A percentile compares a stretch with the other conserved stretches of the same genome.
phyloP scores from a whole-genome alignment of 2,113 vertebrate species.

The Chiloscyllium plagiosum region DNA sequence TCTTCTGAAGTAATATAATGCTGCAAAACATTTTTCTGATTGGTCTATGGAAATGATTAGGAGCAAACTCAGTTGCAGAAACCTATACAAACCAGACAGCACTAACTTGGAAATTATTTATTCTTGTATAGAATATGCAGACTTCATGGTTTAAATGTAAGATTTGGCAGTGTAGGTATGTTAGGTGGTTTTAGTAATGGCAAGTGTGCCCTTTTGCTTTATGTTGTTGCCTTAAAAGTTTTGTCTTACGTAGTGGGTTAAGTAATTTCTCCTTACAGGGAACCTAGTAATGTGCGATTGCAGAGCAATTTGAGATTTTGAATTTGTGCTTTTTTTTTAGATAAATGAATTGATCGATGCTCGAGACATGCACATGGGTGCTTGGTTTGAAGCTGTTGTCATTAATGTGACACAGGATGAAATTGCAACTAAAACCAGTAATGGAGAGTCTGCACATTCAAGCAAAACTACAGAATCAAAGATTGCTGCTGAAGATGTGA shows the following conservation, averaged over 20 bases:
- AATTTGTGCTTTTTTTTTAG: conserved; percentile 48
- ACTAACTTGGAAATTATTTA: neutral
- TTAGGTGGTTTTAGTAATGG: neutral
- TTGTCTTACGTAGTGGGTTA: neutral
- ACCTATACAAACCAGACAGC: neutral
- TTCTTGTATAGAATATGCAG: neutral
- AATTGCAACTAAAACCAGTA: conserved; percentile 9
- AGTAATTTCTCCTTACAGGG: neutral
- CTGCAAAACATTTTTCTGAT: neutral
- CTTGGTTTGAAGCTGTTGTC: conserved; percentile 90
- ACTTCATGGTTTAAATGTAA: neutral
- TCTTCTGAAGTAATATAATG: neutral
- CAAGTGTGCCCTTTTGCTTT: neutral
- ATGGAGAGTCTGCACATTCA: conserved; percentile 44
- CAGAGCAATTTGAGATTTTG: neutral
- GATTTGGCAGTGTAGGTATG: neutral
- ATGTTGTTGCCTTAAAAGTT: neutral
- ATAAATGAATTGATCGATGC: conserved; percentile 85
- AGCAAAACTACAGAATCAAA: conserved; percentile 16
- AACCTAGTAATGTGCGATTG: neutral
- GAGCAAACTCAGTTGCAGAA: neutral
- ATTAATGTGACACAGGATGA: conserved; percentile 62
- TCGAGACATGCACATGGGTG: conserved; percentile 84
- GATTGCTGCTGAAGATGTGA: conserved; percentile 52
- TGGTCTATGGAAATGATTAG: neutral